A percentile compares a stretch with the other conserved stretches of the same genome.
Evolutionary conservation across 30 jellyfish, hydroid and myxozoan species (phyloP).

Genomic region (Morbakka virulenta): DNA sequence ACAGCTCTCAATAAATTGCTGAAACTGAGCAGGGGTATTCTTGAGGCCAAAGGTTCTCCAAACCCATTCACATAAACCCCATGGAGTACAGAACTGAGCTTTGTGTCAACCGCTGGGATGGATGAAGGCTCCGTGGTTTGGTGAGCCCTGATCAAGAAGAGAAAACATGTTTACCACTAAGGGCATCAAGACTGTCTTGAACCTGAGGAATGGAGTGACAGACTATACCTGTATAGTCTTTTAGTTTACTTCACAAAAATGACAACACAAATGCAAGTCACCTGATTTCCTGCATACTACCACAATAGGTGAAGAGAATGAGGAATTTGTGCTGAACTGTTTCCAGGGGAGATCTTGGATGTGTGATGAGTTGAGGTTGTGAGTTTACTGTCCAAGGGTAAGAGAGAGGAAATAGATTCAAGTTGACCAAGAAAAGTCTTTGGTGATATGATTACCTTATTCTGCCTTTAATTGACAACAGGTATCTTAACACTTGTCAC

Average conservation of each 20-base stretch:
- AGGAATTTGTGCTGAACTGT: constrained; percentile 6
- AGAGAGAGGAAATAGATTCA: constrained; percentile 15
- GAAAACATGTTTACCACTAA: constrained; percentile 21
- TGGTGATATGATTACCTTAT: too few relatives aligned
- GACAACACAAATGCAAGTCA: constrained; percentile 28
- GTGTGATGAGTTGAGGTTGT: constrained; percentile 7
- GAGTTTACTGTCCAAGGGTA: constrained; percentile 15
- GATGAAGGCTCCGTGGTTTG: constrained; percentile 39
- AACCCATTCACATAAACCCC: constrained; percentile 57
- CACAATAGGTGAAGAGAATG: constrained; percentile 42
- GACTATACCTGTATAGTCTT: constrained; percentile 37
- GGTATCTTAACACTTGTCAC: too few relatives aligned
- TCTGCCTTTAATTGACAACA: too few relatives aligned
- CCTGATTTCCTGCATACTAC: constrained; percentile 32
- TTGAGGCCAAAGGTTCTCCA: constrained; percentile 54
- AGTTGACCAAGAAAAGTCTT: constrained; percentile 27
- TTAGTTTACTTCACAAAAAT: constrained; percentile 9
- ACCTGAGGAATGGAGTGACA: constrained; percentile 59
- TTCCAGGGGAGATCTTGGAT: constrained; percentile 17
- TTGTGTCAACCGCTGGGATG: constrained; percentile 28
- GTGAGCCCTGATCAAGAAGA: constrained; percentile 27
- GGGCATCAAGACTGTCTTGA: constrained; percentile 26
- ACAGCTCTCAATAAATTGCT: constrained; percentile 21
- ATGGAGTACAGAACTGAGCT: constrained; percentile 56
- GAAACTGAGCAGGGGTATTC: constrained; percentile 60